Evolutionary conservation across 2,797 vertebrate genomes (phyloP).

Genomic region (Ctenopoma kingsleyae): DNA sequence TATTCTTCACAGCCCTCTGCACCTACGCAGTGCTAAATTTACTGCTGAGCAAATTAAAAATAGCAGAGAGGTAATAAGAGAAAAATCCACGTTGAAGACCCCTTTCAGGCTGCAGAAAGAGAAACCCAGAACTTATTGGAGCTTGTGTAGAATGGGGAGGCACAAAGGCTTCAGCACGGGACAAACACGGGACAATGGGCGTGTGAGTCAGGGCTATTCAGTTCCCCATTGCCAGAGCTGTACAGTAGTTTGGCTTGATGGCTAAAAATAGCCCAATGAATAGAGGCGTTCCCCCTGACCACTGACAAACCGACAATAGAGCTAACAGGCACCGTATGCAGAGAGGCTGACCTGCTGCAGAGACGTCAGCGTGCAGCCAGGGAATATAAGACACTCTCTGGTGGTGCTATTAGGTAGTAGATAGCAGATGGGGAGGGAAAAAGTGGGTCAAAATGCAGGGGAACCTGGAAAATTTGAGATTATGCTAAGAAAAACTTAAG

Average conservation of each 20-base stretch:
- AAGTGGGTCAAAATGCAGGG: constrained; percentile 51
- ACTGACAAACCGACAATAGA: constrained; percentile 42
- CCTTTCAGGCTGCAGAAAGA: constrained; percentile 50
- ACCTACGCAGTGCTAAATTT: constrained; percentile 63
- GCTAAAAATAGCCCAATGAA: constrained; percentile 79
- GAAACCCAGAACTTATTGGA: constrained; percentile 69
- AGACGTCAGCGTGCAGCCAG: constrained; percentile 18
- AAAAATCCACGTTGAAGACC: constrained; percentile 31
- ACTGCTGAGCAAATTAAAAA: constrained; percentile 68
- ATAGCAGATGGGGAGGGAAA: constrained; percentile 8
- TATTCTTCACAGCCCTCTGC: constrained; percentile 28
- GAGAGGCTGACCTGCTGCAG: constrained; percentile 34
- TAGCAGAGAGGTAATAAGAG: constrained; percentile 50
- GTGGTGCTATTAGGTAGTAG: constrained; percentile 18
- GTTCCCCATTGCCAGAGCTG: constrained; percentile 63
- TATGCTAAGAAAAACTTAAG: background rate
- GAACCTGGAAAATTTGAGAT: constrained; percentile 14
- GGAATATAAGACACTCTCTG: constrained; percentile 8
- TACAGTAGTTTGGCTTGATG: constrained; percentile 68
- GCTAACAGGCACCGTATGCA: constrained; percentile 32
- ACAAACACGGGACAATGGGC: constrained; percentile 57
- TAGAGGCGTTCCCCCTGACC: constrained; percentile 57
- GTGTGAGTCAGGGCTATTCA: constrained; percentile 78
- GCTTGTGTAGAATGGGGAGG: constrained; percentile 54
- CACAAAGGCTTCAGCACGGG: constrained; percentile 69